Conservation (phyloP, 2,888 invertebrate genomes). For the Synergus itoensis region DNA sequence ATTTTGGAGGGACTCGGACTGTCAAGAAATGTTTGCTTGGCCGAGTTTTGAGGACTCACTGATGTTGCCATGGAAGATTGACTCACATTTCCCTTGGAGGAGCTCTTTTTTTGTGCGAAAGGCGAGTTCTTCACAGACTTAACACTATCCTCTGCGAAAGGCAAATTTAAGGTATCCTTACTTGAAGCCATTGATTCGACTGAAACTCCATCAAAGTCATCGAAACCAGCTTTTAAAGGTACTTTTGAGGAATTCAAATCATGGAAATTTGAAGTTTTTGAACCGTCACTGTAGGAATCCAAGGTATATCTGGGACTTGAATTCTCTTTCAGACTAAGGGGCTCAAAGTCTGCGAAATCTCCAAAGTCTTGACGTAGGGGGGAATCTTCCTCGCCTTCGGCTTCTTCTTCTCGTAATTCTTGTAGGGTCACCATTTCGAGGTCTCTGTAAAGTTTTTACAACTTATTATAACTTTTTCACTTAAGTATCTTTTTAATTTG, state of each 20-base stretch:
- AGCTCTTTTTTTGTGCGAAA: conserved; percentile 66
- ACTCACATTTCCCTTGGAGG: conserved; percentile 66
- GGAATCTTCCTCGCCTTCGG: conserved; percentile 63
- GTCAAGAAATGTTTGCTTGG: conserved; percentile 57
- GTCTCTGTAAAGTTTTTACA: conserved; percentile 61
- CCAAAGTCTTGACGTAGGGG: conserved; percentile 72
- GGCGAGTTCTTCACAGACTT: conserved; percentile 72
- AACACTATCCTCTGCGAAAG: conserved; percentile 72
- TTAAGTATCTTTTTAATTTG: too few relatives aligned
- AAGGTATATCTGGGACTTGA: conserved; percentile 65
- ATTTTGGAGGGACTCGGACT: conserved; percentile 60
- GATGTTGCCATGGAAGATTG: conserved; percentile 68
- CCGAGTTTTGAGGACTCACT: conserved; percentile 66
- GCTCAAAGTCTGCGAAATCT: conserved; percentile 72
- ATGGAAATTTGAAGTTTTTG: conserved; percentile 63
- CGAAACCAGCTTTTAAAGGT: conserved; percentile 73
- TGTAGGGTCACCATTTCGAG: conserved; percentile 68
- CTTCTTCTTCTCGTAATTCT: conserved; percentile 69
- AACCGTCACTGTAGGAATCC: conserved; percentile 60
- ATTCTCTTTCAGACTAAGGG: conserved; percentile 67
- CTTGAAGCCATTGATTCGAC: conserved; percentile 71
- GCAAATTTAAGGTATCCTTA: conserved; percentile 71
- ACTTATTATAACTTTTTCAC: too few relatives aligned
- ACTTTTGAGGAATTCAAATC: conserved; percentile 71
- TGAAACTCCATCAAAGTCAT: conserved; percentile 74